These are phyloP conservation scores for Camptogramma bilineatum DNA, from an alignment of 2,888 invertebrate species.

Conservation along the genomic window DNA sequence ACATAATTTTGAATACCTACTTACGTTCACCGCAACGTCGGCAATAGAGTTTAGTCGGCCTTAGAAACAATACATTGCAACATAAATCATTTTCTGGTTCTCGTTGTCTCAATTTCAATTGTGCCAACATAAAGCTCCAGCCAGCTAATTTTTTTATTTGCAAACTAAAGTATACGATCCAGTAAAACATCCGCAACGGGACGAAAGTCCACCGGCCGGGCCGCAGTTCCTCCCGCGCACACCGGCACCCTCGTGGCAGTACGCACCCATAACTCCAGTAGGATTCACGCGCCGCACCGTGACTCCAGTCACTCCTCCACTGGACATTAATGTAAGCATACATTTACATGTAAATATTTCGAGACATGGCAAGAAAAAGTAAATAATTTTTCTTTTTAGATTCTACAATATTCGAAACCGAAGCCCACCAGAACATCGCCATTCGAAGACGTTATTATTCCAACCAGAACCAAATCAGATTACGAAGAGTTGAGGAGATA, in stretches of 20 bases:
- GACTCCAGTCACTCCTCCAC: slow-evolving; percentile 57
- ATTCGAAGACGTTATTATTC: slow-evolving; percentile 45
- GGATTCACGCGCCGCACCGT: slow-evolving; percentile 59
- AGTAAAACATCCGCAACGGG: slow-evolving; percentile 57
- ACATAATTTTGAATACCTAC: too few species aligned
- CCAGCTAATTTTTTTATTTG: too few species aligned
- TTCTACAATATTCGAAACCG: slow-evolving; percentile 34
- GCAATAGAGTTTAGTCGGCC: too few species aligned
- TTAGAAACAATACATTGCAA: too few species aligned
- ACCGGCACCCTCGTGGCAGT: slow-evolving; percentile 59
- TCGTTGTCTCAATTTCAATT: too few species aligned
- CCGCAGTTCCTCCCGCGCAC: slow-evolving; percentile 67
- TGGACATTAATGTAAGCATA: slow-evolving; percentile 55
- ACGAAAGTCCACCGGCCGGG: slow-evolving; percentile 72
- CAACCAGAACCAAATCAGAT: slow-evolving; percentile 53
- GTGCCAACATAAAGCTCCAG: too few species aligned
- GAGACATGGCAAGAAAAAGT: not conserved
- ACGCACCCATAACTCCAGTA: slow-evolving; percentile 71
- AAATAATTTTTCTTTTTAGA: slow-evolving; percentile 30
- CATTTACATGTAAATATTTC: not conserved
- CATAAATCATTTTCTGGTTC: too few species aligned
- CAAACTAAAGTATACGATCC: slow-evolving; percentile 19
- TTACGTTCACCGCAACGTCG: too few species aligned
- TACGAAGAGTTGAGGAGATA: slow-evolving; percentile 43
- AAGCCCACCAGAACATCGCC: slow-evolving; percentile 54